Percentiles rank a stretch among this genome's conserved stretches.
Evolutionary conservation across 2,113 vertebrate genomes (phyloP).

Genomic region (Camelus dromedarius): DNA sequence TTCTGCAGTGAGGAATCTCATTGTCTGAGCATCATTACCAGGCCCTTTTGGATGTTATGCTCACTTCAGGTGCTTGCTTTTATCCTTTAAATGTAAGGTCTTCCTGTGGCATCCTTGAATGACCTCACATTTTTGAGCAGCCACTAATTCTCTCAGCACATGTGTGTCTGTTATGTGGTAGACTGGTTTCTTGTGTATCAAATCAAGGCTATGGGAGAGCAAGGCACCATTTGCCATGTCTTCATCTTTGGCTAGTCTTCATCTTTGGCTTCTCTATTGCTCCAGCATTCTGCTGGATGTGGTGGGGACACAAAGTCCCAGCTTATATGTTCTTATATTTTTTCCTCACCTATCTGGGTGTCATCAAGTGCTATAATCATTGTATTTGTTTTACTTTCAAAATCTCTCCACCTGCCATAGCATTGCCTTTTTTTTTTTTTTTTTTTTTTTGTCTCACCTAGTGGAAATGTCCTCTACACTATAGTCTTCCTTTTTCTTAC

Average conservation of each 20-base stretch:
- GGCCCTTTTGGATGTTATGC: background rate
- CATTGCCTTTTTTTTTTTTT: background rate
- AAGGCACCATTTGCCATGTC: background rate
- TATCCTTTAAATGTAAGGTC: background rate
- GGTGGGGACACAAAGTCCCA: background rate
- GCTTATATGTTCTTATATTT: background rate
- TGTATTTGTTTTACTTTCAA: background rate
- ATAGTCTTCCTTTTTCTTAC: background rate
- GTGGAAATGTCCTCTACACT: background rate
- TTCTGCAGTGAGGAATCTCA: background rate
- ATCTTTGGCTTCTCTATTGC: background rate
- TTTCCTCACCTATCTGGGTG: background rate
- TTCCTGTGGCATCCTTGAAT: background rate
- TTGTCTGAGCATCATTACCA: background rate
- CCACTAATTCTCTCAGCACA: background rate
- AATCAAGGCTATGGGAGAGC: background rate
- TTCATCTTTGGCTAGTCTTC: background rate
- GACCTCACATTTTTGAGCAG: background rate
- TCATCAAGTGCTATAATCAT: background rate
- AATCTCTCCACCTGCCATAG: background rate
- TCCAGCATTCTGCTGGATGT: background rate
- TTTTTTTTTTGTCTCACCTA: background rate
- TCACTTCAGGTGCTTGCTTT: background rate
- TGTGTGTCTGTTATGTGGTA: too few relatives aligned
- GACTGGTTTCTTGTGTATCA: rapidly evolving